Base-by-base conservation (phyloP, 1,140 invertebrate genomes). In the Caerostris extrusa region DNA sequence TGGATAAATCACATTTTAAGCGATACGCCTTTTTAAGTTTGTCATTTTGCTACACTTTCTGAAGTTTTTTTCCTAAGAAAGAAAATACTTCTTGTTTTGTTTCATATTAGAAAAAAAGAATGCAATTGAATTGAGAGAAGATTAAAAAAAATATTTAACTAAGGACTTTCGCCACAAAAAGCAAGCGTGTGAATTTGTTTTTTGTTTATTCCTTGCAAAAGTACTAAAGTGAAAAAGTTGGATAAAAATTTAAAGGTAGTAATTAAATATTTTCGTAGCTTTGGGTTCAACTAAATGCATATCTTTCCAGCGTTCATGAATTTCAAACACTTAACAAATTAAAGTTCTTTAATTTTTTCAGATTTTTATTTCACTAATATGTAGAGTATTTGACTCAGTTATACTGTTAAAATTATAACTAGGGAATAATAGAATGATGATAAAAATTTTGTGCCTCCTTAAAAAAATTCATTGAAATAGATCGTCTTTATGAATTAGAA, bases 1-100 rank as follows among this genome's bases (percentile, higher is more conserved):
- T 85, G 83, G 71, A 85, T 60, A 85, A 85, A 85, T 77, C 34
- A 14, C 53, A 85, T 85, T 85, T 85, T 85, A 58, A 85, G n/a
- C 83, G 83, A 19, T 85, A 85, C 83, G 7, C 56, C 17, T 57
- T 85, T 5, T 58, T 58, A 85, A 58, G n/a, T 60, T 85, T 58
- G 55, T 58, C 83, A 77, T 77, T 77, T 77, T 77, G 19, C 10
- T 77, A 8, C 71, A 53, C 14, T 7, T 5, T 53, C 50, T 10
- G 12, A 50, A n/a, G n/a, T 85, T 85, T 60, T 85, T 19, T 85
- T 10, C n/a, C 17, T 17, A 3, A 60, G 58, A 85, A 85, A 57
- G 58, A 10, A n/a, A n/a, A n/a, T n/a, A 4, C 83, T 17, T 7
- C 58, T 10, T 12, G 50, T 85, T 57, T 19, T 19, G 19, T 85